Base-by-base conservation (phyloP, 2,888 invertebrate genomes). In the Caprella mutica region DNA sequence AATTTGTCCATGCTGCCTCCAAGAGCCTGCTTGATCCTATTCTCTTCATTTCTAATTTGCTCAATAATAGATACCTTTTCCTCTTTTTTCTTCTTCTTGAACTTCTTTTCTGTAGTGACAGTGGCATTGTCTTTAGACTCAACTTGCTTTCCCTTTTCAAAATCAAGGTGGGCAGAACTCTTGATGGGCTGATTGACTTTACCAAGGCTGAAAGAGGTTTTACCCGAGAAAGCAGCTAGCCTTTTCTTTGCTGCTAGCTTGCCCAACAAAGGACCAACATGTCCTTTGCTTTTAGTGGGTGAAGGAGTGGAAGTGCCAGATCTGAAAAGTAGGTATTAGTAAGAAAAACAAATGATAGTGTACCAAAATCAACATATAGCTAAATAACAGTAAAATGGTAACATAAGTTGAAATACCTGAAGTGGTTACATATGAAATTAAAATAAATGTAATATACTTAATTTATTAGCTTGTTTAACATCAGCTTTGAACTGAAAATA, bases 181-280 rank as follows among this genome's bases (percentile, higher is more conserved):
- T 56, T n/a, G 6, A 48, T 40, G 2, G 59, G 59, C 27, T 53
- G 46, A 2, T 40, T 17, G 14, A 51, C 29, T 38, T 60, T 60
- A 4, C 52, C 30, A 3, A 57, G 50, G 0, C 55, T 38, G 48
- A 59, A 58, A 14, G 58, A 27, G 27, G 9, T 54, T 26, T 46
- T 59, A 12, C 57, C 57, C 1, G 65, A 58, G 39, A 74, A 74
- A n/a, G 74, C 73, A 46, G 72, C 68, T 3, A 75, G 68, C 23
- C 74, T 66, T 62, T 74, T 74, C 65, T 73, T 74, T 5, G 74
- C 74, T 55, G 71, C 70, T 21, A 69, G 69, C 65, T 70, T 72
- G 3, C 73, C 72, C 17, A 73, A 65, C 5, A 72, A 69, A 14
- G 66, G 56, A 12, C 53, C n/a, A n/a, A n/a, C n/a, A n/a, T n/a